Percentiles rank a stretch among this genome's conserved stretches.
Evolutionary conservation across 2,797 vertebrate genomes (phyloP).

Genomic region (Spinus olivaceus): DNA sequence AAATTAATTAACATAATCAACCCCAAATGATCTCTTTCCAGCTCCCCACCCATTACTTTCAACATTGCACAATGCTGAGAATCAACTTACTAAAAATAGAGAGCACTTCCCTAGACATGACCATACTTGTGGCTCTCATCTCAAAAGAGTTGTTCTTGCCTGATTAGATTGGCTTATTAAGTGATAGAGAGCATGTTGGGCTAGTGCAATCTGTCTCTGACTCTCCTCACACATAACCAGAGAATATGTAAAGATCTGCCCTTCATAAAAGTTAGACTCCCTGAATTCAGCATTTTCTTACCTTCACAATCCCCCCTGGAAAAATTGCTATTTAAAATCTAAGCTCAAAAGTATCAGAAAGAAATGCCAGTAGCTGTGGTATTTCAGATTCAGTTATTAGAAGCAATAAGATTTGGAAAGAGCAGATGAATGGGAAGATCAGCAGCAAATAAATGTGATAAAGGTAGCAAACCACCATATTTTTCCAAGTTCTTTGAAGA

Average conservation of each 20-base stretch:
- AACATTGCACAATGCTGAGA: neutral
- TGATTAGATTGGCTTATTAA: slow-evolving; percentile 28
- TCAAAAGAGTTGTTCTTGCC: neutral
- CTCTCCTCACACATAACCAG: neutral
- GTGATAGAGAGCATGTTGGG: neutral
- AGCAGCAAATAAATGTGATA: neutral
- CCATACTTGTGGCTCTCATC: slow-evolving; percentile 10
- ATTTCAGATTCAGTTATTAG: neutral
- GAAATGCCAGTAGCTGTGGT: neutral
- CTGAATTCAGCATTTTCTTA: neutral
- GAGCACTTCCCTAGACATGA: neutral
- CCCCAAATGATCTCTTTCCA: neutral
- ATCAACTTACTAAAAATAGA: slow-evolving; percentile 32
- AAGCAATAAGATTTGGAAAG: neutral
- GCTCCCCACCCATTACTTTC: neutral
- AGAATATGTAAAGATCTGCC: neutral
- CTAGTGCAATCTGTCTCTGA: neutral
- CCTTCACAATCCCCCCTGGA: neutral
- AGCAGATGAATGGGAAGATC: neutral
- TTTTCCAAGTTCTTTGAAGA: neutral
- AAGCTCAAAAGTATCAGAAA: neutral
- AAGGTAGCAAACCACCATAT: neutral
- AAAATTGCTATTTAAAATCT: slow-evolving; percentile 13
- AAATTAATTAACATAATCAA: neutral
- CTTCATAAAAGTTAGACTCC: neutral